Evolutionary conservation across 2,113 vertebrate genomes (phyloP).

Genomic region (Pandion haliaetus): DNA sequence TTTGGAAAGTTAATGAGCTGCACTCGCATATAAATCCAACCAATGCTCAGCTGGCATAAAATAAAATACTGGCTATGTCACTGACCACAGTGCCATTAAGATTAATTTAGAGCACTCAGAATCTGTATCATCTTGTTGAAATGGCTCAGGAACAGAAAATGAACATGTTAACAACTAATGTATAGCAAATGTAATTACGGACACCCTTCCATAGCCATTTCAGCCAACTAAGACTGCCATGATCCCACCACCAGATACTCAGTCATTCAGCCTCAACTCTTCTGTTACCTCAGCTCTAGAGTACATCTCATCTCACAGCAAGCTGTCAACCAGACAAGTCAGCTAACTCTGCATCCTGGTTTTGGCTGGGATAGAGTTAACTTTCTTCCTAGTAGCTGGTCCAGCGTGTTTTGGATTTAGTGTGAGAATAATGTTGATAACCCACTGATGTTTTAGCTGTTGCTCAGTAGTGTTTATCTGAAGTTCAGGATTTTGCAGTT

Average conservation of each 20-base stretch:
- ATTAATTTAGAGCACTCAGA: slow-evolving; percentile 37
- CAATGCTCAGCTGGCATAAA: slow-evolving; percentile 21
- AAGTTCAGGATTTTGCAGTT: too few relatives aligned
- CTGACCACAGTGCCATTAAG: slow-evolving; percentile 25
- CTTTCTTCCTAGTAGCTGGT: too few relatives aligned
- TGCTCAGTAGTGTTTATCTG: too few relatives aligned
- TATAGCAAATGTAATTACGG: slow-evolving; percentile 11
- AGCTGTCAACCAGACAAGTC: background rate
- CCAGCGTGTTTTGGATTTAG: too few relatives aligned
- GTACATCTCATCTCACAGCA: background rate
- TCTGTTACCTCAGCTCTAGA: background rate
- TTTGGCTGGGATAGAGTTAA: too few relatives aligned
- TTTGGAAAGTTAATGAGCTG: slow-evolving; percentile 54
- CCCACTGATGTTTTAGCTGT: too few relatives aligned
- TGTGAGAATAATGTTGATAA: too few relatives aligned
- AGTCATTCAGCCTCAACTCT: background rate
- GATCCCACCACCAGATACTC: background rate
- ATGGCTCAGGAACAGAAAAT: background rate
- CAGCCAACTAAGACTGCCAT: background rate
- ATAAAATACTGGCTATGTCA: slow-evolving; percentile 36
- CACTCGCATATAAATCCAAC: slow-evolving; percentile 37
- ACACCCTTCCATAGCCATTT: background rate
- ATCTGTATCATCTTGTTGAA: slow-evolving; percentile 27
- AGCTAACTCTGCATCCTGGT: background rate
- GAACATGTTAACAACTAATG: slow-evolving; percentile 36